Conservation (phyloP, 2,113 vertebrate species). For the Microcebus tavaratra region DNA sequence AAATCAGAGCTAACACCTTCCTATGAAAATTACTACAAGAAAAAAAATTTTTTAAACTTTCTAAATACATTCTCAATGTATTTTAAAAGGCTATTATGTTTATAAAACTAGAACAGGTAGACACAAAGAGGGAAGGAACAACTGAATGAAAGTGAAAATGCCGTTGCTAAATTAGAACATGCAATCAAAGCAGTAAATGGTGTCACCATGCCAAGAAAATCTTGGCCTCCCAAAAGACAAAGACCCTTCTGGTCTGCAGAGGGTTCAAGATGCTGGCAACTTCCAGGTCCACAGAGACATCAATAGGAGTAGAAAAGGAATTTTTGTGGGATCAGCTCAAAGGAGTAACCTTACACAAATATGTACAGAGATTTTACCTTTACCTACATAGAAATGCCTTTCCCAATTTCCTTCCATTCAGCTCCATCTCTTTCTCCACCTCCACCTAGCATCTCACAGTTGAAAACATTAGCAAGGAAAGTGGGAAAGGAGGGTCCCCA, state of each 20-base stretch:
- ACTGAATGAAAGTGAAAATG: neutral
- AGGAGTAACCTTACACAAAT: neutral
- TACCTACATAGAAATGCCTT: neutral
- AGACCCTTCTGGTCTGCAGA: neutral
- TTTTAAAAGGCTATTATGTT: neutral
- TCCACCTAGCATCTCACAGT: neutral
- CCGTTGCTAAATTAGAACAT: neutral
- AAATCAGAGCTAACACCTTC: conserved; percentile 26
- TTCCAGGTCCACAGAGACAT: neutral
- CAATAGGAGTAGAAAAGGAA: neutral
- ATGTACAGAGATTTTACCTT: neutral
- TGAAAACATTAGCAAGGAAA: neutral
- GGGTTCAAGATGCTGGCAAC: neutral
- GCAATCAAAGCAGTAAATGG: neutral
- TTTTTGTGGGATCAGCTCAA: neutral
- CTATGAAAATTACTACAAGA: conserved; percentile 1
- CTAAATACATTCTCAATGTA: neutral
- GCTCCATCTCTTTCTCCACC: neutral
- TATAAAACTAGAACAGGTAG: conserved; percentile 26
- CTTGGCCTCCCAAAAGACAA: neutral
- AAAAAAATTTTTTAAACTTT: neutral
- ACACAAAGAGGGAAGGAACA: neutral
- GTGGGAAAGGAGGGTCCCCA: neutral
- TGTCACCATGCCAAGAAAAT: neutral
- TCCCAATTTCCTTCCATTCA: neutral